Base-by-base conservation (phyloP, 2,113 vertebrate species). In the Hystrix cristata region DNA sequence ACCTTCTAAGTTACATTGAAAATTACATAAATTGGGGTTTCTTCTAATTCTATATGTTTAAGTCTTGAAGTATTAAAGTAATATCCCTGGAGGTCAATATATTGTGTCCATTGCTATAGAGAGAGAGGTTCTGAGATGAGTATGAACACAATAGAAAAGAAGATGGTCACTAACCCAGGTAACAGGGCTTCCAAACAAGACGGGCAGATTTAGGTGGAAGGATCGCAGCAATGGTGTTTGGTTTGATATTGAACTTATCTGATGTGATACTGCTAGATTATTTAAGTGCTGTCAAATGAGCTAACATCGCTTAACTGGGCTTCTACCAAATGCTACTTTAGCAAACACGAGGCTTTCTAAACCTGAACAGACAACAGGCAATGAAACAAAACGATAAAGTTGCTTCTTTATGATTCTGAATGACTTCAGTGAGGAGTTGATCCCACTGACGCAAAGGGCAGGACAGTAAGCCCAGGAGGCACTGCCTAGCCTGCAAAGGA, bases 1-100 rank as follows among this genome's bases (percentile, higher is more conserved):
- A 95, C 90, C 92, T 96, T 98, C 96, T 89, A 95, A 97, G 72
- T 96, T 96, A 95, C 94, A 90, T 3, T 94, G 92, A 92, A 96
- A 87, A 88, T 94, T 71, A 95, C 43, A 94, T 88, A 95, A 94
- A 95, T 74, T 90, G 92, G 93, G 29, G 74, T 91, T 94, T 85
- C 90, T 88, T 74, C 85, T 94, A 96, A 96, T 96, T 97, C 83
- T 88, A 53, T 85, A 82, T 72, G 67, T 59, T 95, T 79, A 97
- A 83, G 55, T 95, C 38, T 95, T 85, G 67, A 43, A 92, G 71
- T 82, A 87, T 95, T 95, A 96, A 96, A 97, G 79, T 92, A 92
- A 88, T 82, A 95, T 89, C 96, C 81, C 81, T 53, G 80, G 74
- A 72, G 88, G 27, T 72, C 88, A 90, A 94, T 95, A 82, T 86